Base-by-base conservation (phyloP, 2,797 vertebrate genomes). In the Thunnus albacares region DNA sequence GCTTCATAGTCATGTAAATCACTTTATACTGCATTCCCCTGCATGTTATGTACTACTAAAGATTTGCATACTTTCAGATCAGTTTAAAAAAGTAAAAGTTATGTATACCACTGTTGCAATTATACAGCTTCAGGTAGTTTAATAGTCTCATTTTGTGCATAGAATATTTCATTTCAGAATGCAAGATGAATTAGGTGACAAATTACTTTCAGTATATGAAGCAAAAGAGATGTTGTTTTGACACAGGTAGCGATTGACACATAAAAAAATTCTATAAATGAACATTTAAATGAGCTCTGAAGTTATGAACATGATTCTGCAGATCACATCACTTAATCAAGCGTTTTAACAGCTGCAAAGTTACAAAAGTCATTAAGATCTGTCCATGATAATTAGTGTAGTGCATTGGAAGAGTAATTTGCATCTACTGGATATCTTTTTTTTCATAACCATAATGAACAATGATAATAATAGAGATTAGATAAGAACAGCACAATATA, bases 391-490 rank as follows among this genome's bases (percentile, higher is more conserved):
- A 35, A 62, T 52, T 28, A 64, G 24, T 38, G 22, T 15, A 51
- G 4, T 24, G 65, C 15, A 53, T 53, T 38, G 11, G 43, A 61
- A 68, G 53, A 61, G 45, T 49, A 35, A 73, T 61, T 56, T 30
- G 6, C 14, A 70, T 64, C 17, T 63, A 47, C 28, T 56, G 20
- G 11, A 77, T 68, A 62, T 52, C 2, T 8, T 41, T 63, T 51
- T 52, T 64, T 51, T 69, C 52, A 70, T 17, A 51, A 76, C 18
- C 33, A 35, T 12, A 58, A 47, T 65, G 59, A 75, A 55, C 64
- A 68, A 59, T 53, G 10, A n/a, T 26, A 35, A 59, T 69, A 43
- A 75, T 69, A 12, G 43, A 0, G 2, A 69, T 70, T 59, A 33
- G 60, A 51, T 64, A 58, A 70, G 52, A 70, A 75, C 15, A 33